Base-by-base conservation (phyloP, 2,113 vertebrate species). In the Hyaena hyaena region DNA sequence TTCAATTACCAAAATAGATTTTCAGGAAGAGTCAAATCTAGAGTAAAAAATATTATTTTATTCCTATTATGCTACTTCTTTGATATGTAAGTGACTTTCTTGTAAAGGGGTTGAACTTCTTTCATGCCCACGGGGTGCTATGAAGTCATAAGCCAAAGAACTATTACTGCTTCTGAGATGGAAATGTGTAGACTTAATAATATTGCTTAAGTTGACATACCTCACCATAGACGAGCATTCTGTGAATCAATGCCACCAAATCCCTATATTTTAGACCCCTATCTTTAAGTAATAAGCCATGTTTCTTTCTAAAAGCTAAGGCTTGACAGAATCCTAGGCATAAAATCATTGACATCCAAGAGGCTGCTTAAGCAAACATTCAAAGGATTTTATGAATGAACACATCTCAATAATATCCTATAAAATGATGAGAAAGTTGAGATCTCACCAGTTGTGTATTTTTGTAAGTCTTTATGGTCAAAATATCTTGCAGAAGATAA, bases 201-300 rank as follows among this genome's bases (percentile, higher is more conserved):
- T 58, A n/a, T 21, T 93, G 17, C 77, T 71, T 85, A 94, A 82
- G 77, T 71, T 87, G 68, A 21, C 68, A 31, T 0, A 45, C 28
- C 23, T 93, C 61, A 81, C 24, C 68, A 12, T 33, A 63, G 39
- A 19, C 17, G 43, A 35, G 15, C 11, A 31, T 92, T 87, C 88
- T 90, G 24, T 71, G 43, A 91, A 48, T 93, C 73, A 77, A n/a
- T 90, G 43, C 45, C 85, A 48, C 23, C 23, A n/a, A 66, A 92
- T 65, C 63, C 63, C 91, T 92, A 74, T 35, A 4, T 28, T 89
- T 53, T 71, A 86, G 93, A 92, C 73, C 8, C 85, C 53, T 28
- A 17, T 81, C n/a, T 86, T 93, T 93, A 81, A 94, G 35, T 92
- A 91, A 87, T 69, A 55, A 63, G 69, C 21, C 21, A 83, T 53